phyloP scores from a whole-genome alignment of 2,113 vertebrate species.

The Lagopus leucura region DNA sequence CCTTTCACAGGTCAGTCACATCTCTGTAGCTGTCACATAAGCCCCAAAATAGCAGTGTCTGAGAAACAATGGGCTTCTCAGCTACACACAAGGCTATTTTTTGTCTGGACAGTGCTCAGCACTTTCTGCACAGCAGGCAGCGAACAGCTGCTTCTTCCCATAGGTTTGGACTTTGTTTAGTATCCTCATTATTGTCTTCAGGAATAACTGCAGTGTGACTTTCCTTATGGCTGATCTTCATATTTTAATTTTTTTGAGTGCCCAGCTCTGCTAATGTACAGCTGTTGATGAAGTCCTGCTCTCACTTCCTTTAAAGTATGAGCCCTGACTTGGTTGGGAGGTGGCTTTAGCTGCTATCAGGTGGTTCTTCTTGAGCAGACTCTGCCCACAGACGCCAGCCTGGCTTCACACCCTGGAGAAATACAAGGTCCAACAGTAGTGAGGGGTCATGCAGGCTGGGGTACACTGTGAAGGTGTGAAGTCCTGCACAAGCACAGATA shows the following conservation, averaged over 20 bases:
- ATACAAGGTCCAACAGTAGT: background rate
- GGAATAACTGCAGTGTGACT: background rate
- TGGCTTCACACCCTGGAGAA: background rate
- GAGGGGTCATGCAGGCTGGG: background rate
- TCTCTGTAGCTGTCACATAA: background rate
- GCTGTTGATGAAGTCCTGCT: background rate
- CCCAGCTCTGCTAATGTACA: too few species aligned
- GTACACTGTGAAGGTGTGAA: background rate
- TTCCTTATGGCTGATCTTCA: fast-evolving
- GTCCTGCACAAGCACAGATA: background rate
- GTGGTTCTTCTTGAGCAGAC: background rate
- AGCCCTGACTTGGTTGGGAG: background rate
- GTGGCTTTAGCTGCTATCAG: background rate
- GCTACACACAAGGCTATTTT: background rate
- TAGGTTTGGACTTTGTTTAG: background rate
- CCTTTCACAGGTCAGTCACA: background rate
- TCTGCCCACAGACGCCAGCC: background rate
- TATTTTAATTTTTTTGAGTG: background rate
- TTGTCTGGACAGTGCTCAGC: background rate
- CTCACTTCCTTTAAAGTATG: background rate
- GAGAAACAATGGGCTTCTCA: conserved; percentile 2
- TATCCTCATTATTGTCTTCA: background rate
- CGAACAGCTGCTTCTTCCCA: background rate
- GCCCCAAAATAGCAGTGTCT: background rate
- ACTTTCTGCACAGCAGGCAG: background rate